Conservation (phyloP, 2,797 vertebrate genomes). For the Loriculus beryllinus region DNA sequence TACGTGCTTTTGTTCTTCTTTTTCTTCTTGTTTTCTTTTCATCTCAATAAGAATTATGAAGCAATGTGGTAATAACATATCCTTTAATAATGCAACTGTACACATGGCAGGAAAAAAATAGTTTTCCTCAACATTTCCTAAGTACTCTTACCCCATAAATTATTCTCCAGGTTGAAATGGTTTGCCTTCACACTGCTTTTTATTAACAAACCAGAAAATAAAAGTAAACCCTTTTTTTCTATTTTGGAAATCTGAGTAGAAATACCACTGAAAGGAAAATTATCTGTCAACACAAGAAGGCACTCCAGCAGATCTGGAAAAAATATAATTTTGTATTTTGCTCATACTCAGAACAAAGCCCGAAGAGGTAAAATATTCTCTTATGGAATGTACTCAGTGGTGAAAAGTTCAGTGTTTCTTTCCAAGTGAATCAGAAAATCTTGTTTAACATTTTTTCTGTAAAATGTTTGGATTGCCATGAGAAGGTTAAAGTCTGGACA, state of each 20-base stretch:
- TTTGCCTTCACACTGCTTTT: slow-evolving; percentile 3
- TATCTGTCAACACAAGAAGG: slow-evolving; percentile 5
- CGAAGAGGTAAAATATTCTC: neutral
- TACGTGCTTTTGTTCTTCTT: neutral
- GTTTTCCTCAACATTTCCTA: neutral
- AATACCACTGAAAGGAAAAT: slow-evolving; percentile 19
- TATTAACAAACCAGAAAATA: neutral
- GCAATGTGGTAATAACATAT: neutral
- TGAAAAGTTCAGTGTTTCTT: slow-evolving; percentile 18
- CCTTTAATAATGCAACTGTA: neutral
- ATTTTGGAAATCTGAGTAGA: slow-evolving; percentile 31
- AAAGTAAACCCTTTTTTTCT: neutral
- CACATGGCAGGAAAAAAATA: neutral
- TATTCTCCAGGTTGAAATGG: neutral
- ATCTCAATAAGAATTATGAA: neutral
- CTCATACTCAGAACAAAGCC: neutral
- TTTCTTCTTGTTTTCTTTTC: neutral
- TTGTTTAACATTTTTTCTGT: neutral
- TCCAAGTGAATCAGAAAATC: neutral
- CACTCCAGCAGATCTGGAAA: slow-evolving; percentile 12
- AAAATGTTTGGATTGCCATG: neutral
- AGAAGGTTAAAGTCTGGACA: neutral
- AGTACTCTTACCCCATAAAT: neutral
- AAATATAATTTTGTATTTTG: neutral
- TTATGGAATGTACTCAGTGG: neutral